These are phyloP conservation scores for Zaprionus camerounensis DNA, from an alignment of 1,140 invertebrate species.

Conservation along the genomic window DNA sequence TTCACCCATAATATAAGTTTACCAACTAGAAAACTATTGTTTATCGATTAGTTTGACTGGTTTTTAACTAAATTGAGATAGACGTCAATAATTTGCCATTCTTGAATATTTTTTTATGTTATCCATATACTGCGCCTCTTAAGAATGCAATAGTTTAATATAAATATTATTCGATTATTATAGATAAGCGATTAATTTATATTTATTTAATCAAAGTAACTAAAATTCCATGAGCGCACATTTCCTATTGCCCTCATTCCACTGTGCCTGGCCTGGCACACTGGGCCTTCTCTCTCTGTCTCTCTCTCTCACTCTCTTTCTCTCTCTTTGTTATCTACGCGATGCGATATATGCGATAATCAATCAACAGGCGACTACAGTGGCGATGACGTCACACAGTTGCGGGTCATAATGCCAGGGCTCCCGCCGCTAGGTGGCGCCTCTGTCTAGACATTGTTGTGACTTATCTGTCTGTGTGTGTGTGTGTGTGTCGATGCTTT, in stretches of 20 bases:
- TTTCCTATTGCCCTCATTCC: neutral
- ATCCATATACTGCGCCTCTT: no score
- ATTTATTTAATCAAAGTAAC: neutral
- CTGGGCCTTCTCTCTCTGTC: neutral
- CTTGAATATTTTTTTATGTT: no score
- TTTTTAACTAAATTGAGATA: no score
- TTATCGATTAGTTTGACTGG: no score
- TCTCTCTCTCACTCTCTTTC: neutral
- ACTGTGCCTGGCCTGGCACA: slow-evolving; percentile 25
- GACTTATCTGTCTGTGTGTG: slow-evolving; percentile 23
- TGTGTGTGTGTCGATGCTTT: neutral
- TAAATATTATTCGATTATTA: neutral
- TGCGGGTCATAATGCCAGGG: slow-evolving; percentile 14
- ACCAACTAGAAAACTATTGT: no score
- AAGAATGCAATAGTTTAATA: no score
- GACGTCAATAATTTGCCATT: no score
- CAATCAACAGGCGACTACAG: slow-evolving; percentile 55
- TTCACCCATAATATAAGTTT: no score
- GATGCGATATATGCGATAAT: slow-evolving; percentile 57
- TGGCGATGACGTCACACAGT: slow-evolving; percentile 29
- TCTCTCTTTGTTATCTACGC: slow-evolving; percentile 33
- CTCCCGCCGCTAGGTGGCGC: slow-evolving; percentile 37
- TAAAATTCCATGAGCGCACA: neutral
- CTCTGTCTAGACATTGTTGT: slow-evolving; percentile 71
- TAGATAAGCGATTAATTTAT: neutral